Evolutionary conservation across 2,888 invertebrate genomes (phyloP), one percentile per base, ranked within the genome.

Genomic region (Diarsia brunnea): DNA sequence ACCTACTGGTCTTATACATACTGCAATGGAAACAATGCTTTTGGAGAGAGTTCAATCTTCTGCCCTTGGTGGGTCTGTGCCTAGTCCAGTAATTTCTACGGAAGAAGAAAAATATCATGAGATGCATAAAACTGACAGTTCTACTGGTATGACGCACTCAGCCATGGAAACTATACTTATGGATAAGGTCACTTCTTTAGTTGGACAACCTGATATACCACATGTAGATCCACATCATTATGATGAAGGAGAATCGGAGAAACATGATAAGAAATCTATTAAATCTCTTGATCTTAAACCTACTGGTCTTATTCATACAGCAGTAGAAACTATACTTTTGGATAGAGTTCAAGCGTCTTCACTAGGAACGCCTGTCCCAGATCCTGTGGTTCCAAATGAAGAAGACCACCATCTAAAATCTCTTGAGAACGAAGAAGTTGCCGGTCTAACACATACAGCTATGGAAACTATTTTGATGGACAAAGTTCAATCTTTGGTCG

Each of bases 101-200:
- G 77, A 78, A 11, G 73, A 71, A 74, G 75, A 71, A 24, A 78
- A 49, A 70, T 16, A 55, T 11, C 58, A 68, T 61, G 74, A 79
- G 21, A 45, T 66, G 27, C 58, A 65, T 49, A 84, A 81, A 53
- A 73, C 77, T 11, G 82, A 85, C 14, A 80, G 83, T 64, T 84
- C 93, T 2, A 90, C 91, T 1, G 94, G 95, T 27, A 81, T 97
- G 60, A 86, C 97, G 53, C 94, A 94, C 58, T 95, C 95, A 38
- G 97, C 97, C 3, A 94, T 97, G 89, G 94, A 95, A 89, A 96
- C 96, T 27, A 97, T 97, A 64, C 91, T 97, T 11, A 94, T 97
- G 84, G 97, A 97, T 80, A 95, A 94, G 87, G 94, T 96, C 0
- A 95, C 94, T 65, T 88, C 92, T 19, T 86, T 88, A 73, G 68